phyloP scores from a whole-genome alignment of 1,140 invertebrate species.

The Caenorhabditis inopinata region DNA sequence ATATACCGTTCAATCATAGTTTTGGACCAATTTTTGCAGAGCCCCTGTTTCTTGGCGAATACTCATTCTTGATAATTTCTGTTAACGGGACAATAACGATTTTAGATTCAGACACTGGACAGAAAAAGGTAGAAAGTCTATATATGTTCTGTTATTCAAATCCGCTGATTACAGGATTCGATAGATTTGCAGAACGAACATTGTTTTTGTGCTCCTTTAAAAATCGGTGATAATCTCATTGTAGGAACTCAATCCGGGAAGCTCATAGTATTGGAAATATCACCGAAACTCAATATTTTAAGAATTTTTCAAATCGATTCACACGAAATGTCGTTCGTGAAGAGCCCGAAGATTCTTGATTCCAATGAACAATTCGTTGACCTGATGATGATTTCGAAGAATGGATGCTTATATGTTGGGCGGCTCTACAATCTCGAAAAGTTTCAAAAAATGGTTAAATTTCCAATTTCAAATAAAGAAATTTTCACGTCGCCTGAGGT shows the following conservation, averaged over 20 bases:
- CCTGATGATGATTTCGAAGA: not conserved
- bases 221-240: not conserved
- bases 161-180: not conserved
- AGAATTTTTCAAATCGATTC: not conserved
- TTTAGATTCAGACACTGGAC: not conserved
- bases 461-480: conserved; percentile 17
- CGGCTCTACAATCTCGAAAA: not conserved
- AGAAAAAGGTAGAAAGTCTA: not conserved
- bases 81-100: not conserved
- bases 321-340: not conserved
- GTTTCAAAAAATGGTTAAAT: not conserved
- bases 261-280: not conserved
- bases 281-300: not conserved
- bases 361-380: not conserved
- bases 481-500: conserved; percentile 1
- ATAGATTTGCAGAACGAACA: not conserved
- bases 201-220: not conserved
- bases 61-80: not conserved
- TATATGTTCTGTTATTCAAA: too few species aligned
- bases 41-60: not conserved
- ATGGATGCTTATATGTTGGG: not conserved
- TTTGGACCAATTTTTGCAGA: not conserved
- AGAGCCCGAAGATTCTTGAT: not conserved
- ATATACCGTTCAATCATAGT: not conserved
- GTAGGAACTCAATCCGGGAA: not conserved